These are phyloP conservation scores for Xestia ashworthii DNA, from an alignment of 2,888 invertebrate genomes.

Conservation along the genomic window DNA sequence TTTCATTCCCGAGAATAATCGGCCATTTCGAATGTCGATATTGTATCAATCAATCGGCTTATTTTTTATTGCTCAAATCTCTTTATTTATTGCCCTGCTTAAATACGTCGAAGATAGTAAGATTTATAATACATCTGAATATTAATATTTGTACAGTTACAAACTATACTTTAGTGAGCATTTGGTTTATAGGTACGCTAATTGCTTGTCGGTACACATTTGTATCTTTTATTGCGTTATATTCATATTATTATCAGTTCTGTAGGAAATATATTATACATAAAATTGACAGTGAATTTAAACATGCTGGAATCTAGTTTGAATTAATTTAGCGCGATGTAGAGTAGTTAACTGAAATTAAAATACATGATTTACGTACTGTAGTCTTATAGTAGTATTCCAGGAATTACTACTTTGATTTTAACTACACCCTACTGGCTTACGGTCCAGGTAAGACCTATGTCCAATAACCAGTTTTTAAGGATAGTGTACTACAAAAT, in stretches of 20 bases:
- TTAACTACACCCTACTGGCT: not conserved
- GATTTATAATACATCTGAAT: constrained; percentile 53
- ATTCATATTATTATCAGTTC: not conserved
- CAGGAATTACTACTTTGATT: not conserved
- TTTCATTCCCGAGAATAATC: constrained; percentile 49
- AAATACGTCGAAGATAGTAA: constrained; percentile 40
- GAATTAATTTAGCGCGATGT: too few relatives aligned
- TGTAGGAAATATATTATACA: constrained; percentile 2
- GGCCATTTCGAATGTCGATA: constrained; percentile 43
- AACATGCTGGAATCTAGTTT: too few relatives aligned
- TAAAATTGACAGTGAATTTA: not conserved
- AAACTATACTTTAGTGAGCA: constrained; percentile 31
- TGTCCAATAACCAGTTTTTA: not conserved
- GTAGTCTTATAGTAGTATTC: not conserved
- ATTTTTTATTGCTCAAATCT: constrained; percentile 59
- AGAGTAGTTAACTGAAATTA: not conserved
- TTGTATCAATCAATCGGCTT: constrained; percentile 64
- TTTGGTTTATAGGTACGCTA: constrained; percentile 40
- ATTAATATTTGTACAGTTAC: constrained; percentile 45
- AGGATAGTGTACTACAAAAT: not conserved
- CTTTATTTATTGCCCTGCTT: constrained; percentile 59
- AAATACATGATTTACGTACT: not conserved
- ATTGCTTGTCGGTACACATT: constrained; percentile 31
- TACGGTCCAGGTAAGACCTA: not conserved
- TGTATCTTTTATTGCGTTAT: constrained; percentile 12